Percentiles rank a stretch among this genome's conserved stretches.
phyloP scores from a whole-genome alignment of 2,888 invertebrate species.

The Galerucella nymphaeae region DNA sequence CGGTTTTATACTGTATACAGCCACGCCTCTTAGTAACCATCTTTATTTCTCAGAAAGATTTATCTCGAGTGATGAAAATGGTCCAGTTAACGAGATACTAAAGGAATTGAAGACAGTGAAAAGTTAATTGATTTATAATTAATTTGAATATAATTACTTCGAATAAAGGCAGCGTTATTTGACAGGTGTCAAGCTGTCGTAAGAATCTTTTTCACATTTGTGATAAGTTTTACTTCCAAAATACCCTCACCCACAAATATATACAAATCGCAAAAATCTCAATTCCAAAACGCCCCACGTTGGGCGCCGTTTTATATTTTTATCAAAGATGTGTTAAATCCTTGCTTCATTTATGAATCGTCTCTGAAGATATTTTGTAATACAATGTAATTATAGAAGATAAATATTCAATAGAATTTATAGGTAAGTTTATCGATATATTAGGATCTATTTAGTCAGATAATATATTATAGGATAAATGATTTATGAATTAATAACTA shows the following conservation, averaged over 20 bases:
- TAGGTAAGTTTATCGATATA: not conserved
- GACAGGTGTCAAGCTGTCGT: not conserved
- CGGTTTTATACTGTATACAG: constrained; percentile 45
- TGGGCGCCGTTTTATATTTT: no score
- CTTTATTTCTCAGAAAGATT: constrained; percentile 35
- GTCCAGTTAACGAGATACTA: constrained; percentile 28
- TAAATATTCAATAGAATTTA: not conserved
- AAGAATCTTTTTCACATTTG: no score
- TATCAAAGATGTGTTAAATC: no score
- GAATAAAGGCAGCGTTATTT: not conserved
- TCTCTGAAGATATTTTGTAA: not conserved
- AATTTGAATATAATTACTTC: constrained; percentile 6
- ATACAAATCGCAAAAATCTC: no score
- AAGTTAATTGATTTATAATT: constrained; percentile 32
- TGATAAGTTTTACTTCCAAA: no score
- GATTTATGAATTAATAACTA: not conserved
- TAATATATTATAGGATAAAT: not conserved
- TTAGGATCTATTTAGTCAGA: not conserved
- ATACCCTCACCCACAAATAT: no score
- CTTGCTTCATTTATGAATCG: no score
- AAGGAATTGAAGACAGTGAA: constrained; percentile 17
- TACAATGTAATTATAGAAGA: no score
- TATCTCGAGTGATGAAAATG: constrained; percentile 37
- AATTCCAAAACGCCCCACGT: no score
- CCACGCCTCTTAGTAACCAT: constrained; percentile 47